phyloP scores from a whole-genome alignment of 1,140 invertebrate species.

The Leptinotarsa undecemlineata region DNA sequence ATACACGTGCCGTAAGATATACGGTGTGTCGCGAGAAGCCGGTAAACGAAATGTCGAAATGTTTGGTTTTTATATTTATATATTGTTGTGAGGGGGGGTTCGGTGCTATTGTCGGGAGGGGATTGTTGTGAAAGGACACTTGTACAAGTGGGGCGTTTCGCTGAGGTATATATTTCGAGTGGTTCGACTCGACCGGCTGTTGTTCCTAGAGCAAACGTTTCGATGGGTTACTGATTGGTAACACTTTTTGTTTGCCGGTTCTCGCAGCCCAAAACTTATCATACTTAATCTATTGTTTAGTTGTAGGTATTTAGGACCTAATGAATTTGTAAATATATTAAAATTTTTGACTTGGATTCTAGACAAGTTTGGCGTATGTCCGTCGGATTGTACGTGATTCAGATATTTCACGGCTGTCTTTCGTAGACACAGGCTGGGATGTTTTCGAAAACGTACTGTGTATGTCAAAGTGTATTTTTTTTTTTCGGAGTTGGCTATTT shows the following conservation, averaged over 20 bases:
- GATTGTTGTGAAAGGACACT: background rate
- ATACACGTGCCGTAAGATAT: background rate
- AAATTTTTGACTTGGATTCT: conserved; percentile 11
- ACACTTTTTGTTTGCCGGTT: background rate
- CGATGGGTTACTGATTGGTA: background rate
- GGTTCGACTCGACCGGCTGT: background rate
- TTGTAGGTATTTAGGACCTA: conserved; percentile 31
- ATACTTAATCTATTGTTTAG: conserved; percentile 14
- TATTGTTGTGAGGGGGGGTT: background rate
- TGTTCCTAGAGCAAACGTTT: background rate
- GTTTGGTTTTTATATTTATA: background rate
- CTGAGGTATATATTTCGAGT: background rate
- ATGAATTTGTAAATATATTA: conserved; percentile 27
- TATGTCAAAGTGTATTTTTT: background rate
- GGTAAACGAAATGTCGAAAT: background rate
- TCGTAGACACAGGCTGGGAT: no score
- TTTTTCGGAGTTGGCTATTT: conserved; percentile 21
- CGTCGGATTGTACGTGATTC: no score
- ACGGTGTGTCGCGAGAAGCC: background rate
- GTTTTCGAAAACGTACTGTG: background rate
- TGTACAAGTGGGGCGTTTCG: background rate
- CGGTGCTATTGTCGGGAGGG: background rate
- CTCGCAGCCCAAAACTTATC: background rate
- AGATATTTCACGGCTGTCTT: no score
- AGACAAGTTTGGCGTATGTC: conserved; percentile 24